These are phyloP conservation scores for Manduca sexta DNA, from an alignment of 1,140 invertebrate genomes.

Conservation along the genomic window DNA sequence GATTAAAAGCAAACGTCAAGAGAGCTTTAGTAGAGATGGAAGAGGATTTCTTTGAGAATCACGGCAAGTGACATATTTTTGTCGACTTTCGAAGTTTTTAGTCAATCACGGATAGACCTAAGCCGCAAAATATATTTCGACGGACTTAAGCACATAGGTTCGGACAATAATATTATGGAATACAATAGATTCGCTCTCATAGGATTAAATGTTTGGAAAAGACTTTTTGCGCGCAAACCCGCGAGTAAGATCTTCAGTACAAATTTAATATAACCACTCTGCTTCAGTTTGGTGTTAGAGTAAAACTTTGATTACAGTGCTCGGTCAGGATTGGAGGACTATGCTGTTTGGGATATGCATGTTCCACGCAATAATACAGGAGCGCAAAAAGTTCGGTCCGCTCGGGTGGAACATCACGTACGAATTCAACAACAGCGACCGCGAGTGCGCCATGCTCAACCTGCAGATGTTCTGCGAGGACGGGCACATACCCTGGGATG, in stretches of 20 bases:
- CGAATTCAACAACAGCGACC: slow-evolving; percentile 91
- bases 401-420: slow-evolving; percentile 94
- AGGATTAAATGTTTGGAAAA: too few relatives aligned
- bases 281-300: too few relatives aligned
- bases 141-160: too few relatives aligned
- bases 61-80: slow-evolving; percentile 75
- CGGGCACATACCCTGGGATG: slow-evolving; percentile 87
- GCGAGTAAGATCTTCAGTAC: too few relatives aligned
- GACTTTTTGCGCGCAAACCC: too few relatives aligned
- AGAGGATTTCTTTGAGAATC: slow-evolving; percentile 86
- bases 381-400: slow-evolving; percentile 92
- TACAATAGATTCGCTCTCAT: too few relatives aligned
- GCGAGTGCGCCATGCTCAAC: slow-evolving; percentile 90
- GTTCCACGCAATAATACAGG: slow-evolving; percentile 91
- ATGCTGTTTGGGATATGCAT: slow-evolving; percentile 86
- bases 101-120: too few relatives aligned
- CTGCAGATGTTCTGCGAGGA: slow-evolving; percentile 87
- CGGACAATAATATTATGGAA: too few relatives aligned
- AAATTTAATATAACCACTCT: too few relatives aligned
- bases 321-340: slow-evolving; percentile 82
- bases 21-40: slow-evolving; percentile 86
- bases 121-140: too few relatives aligned
- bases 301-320: slow-evolving; percentile 60
- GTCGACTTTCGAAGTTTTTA: too few relatives aligned
- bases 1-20: slow-evolving; percentile 86